Base-by-base conservation (phyloP, 53 echinoderm and acorn worm genomes). In the Echinarachnius parma region DNA sequence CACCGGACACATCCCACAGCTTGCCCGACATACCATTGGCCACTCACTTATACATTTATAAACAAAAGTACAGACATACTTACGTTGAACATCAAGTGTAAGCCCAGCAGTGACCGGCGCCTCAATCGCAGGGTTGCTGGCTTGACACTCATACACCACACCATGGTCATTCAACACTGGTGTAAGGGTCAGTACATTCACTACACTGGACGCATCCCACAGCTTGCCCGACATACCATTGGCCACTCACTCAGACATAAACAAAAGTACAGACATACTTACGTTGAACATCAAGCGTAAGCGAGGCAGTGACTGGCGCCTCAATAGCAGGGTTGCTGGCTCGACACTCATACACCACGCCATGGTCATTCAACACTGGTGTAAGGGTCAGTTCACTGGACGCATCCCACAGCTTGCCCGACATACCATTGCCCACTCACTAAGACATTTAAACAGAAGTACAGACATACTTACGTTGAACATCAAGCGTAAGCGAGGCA, bases 381-480 rank as follows among this genome's bases (percentile, higher is more conserved):
- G 76, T 68, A 14, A 92, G 46, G 1, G 46, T 81, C 29, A 92
- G 54, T 11, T 48, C 62, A 31, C 92, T 92, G 26, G 61, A 64
- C 7, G 82, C 68, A 44, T 86, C 86, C 79, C 62, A 82, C 28
- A 92, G 79, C 72, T 89, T 89, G 2, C 78, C 84, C 2, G 89
- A 85, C 3, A 77, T 54, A 39, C 84, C 75, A 20, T 60, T 61
- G 5, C 75, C 66, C 0, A 82, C 54, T 53, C n/a, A n/a, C n/a
- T n/a, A n/a, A n/a, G n/a, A n/a, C n/a, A n/a, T n/a, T n/a, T n/a
- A n/a, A n/a, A n/a, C n/a, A n/a, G n/a, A n/a, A n/a, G n/a, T n/a
- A n/a, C n/a, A n/a, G n/a, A n/a, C n/a, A 18, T 61, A 82, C 92
- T 92, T 63, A 89, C 92, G 79, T 36, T 89, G 92, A 1, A 92